phyloP scores from a whole-genome alignment of 53 echinoderm and acorn worm genomes.

The Echinometra lucunter region DNA sequence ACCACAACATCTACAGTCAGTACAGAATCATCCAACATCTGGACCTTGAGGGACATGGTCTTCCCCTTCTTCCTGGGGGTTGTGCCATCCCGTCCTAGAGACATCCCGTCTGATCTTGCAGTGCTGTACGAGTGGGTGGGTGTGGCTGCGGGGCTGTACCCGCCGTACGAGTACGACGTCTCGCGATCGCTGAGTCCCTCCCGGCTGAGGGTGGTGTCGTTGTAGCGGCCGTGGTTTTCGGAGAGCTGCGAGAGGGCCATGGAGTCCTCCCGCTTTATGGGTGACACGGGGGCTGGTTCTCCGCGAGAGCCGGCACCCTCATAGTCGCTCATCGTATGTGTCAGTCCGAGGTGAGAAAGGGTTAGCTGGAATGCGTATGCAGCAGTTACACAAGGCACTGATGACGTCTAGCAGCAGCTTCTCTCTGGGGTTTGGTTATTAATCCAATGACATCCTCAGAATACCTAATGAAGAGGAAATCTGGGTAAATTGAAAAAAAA shows the following conservation, averaged over 20 bases:
- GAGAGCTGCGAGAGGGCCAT: slow-evolving; percentile 68
- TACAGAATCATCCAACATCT: slow-evolving; percentile 95
- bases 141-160: slow-evolving; percentile 85
- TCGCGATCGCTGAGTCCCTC: slow-evolving; percentile 80
- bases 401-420: slow-evolving; percentile 15
- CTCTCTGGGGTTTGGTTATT: background rate
- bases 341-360: background rate
- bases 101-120: slow-evolving; percentile 83
- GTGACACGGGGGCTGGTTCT: slow-evolving; percentile 29
- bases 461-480: background rate
- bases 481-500: background rate
- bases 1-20: slow-evolving; percentile 91
- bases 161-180: slow-evolving; percentile 82
- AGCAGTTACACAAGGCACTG: slow-evolving; percentile 8
- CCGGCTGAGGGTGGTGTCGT: slow-evolving; percentile 63
- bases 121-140: slow-evolving; percentile 99
- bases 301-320: slow-evolving; percentile 50
- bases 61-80: slow-evolving; percentile 83
- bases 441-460: slow-evolving; percentile 50
- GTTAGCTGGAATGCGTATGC: background rate
- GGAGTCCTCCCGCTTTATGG: slow-evolving; percentile 69
- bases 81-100: slow-evolving; percentile 79
- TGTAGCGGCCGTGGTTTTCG: slow-evolving; percentile 65
- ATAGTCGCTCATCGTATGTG: slow-evolving; percentile 61
- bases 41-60: slow-evolving; percentile 83